Conservation (phyloP, 2,888 invertebrate genomes). For the Aproaerema taeniolella region DNA sequence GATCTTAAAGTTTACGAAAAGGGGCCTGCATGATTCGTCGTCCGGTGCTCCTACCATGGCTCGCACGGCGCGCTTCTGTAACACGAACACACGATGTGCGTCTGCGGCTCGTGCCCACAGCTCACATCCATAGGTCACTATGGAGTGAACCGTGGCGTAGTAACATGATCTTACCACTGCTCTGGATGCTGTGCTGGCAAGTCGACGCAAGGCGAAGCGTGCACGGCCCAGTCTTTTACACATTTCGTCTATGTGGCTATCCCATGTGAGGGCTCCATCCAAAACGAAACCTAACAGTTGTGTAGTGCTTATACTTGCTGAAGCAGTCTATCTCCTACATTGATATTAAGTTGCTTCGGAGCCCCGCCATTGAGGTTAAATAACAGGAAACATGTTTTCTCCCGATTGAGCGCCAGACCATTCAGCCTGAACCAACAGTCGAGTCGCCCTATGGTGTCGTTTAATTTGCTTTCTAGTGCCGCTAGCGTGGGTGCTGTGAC, state of each 20-base stretch:
- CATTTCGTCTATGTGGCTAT: constrained; percentile 4
- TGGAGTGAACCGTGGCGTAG: constrained; percentile 13
- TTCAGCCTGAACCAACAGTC: neutral
- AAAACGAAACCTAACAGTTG: constrained; percentile 10
- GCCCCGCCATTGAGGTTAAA: neutral
- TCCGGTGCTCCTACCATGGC: too few species aligned
- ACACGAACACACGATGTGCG: constrained; percentile 11
- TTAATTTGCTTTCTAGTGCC: neutral
- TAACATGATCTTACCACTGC: constrained; percentile 8
- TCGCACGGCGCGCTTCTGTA: constrained; percentile 11
- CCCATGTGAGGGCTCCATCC: constrained; percentile 9
- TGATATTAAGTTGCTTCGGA: neutral
- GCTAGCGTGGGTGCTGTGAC: neutral
- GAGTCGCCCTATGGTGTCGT: neutral
- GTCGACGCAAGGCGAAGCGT: constrained; percentile 11
- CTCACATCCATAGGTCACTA: constrained; percentile 7
- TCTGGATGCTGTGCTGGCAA: neutral
- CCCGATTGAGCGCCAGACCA: neutral
- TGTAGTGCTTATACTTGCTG: neutral
- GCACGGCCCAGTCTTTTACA: constrained; percentile 8
- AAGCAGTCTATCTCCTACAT: neutral
- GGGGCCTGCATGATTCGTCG: too few species aligned
- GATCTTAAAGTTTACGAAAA: too few species aligned
- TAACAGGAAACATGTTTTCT: neutral
- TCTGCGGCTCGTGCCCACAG: constrained; percentile 9